Evolutionary conservation across 2,113 vertebrate species (phyloP).

Genomic region (Egretta garzetta): DNA sequence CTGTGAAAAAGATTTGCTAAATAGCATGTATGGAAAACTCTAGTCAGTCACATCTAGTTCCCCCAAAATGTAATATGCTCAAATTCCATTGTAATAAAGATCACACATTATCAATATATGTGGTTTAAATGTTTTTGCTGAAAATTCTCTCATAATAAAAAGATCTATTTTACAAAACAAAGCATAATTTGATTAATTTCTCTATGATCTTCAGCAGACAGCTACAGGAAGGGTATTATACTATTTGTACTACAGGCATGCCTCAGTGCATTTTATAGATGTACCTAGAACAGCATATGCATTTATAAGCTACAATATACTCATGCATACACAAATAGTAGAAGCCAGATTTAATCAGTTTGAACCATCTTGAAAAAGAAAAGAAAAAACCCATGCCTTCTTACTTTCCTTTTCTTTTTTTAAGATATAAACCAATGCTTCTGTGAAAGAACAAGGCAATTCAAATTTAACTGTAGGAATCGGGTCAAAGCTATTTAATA

Average conservation of each 20-base stretch:
- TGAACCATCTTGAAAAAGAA: background rate
- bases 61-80: background rate
- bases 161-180: background rate
- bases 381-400: fast-evolving
- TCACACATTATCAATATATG: background rate
- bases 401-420: background rate
- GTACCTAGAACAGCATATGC: background rate
- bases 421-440: background rate
- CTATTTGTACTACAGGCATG: background rate
- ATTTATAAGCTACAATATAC: background rate
- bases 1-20: background rate
- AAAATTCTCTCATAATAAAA: background rate
- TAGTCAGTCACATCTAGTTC: too few relatives aligned
- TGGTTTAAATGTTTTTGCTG: background rate
- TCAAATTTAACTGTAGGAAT: background rate
- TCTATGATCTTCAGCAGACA: background rate
- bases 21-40: background rate
- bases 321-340: background rate
- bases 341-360: background rate
- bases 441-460: background rate
- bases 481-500: background rate
- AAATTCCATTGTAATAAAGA: background rate
- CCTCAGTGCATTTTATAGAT: background rate
- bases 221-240: background rate
- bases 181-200: background rate